Conservation (phyloP, 2,888 invertebrate species). For the Eupithecia subfuscata region DNA sequence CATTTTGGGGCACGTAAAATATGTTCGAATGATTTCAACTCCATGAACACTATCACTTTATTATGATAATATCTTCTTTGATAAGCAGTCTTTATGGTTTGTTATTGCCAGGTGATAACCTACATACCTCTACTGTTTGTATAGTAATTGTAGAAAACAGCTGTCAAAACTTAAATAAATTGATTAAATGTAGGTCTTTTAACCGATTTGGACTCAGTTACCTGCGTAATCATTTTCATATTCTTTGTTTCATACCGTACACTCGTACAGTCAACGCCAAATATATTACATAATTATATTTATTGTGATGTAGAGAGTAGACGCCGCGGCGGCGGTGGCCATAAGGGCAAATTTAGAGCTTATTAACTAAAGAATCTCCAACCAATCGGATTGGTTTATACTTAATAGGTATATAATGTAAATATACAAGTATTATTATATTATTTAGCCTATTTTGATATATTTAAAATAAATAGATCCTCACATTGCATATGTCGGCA, state of each 20-base stretch:
- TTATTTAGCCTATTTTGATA: neutral
- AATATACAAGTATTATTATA: neutral
- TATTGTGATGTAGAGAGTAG: neutral
- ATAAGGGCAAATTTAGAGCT: neutral
- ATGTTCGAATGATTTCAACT: conserved; percentile 57
- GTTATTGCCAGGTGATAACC: conserved; percentile 60
- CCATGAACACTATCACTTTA: conserved; percentile 43
- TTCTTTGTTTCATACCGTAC: neutral
- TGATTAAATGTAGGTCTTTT: conserved; percentile 3
- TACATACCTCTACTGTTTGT: conserved; percentile 50
- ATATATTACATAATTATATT: too few relatives aligned
- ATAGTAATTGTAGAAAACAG: conserved; percentile 35
- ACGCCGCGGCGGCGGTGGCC: neutral
- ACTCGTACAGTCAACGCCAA: neutral
- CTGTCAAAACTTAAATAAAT: conserved; percentile 39
- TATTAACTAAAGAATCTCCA: neutral
- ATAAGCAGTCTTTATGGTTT: conserved; percentile 57
- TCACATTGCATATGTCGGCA: conserved; percentile 1
- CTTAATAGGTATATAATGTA: neutral
- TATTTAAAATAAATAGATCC: neutral
- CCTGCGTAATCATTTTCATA: neutral
- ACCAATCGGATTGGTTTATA: neutral
- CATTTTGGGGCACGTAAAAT: conserved; percentile 16
- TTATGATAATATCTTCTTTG: conserved; percentile 48
- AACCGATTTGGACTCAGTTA: conserved; percentile 4